Evolutionary conservation across 2,113 vertebrate genomes (phyloP).

Genomic region (Gallinago jamesoni): DNA sequence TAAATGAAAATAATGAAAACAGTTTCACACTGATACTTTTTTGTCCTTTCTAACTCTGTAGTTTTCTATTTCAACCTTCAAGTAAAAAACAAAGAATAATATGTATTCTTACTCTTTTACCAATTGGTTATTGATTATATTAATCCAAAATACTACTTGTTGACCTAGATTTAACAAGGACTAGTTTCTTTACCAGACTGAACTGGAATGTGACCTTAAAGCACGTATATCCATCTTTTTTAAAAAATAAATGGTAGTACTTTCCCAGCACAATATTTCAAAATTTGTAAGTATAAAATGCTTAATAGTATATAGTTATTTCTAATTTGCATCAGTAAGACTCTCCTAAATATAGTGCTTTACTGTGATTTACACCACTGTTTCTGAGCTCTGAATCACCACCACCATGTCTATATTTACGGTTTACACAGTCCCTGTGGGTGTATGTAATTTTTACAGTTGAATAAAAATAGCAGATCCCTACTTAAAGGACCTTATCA

Average conservation of each 20-base stretch:
- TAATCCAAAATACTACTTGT: neutral
- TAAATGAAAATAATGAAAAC: neutral
- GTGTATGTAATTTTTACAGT: constrained; percentile 32
- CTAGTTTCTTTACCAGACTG: neutral
- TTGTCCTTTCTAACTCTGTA: neutral
- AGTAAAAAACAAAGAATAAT: neutral
- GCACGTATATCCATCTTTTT: neutral
- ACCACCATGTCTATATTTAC: neutral
- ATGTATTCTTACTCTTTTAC: neutral
- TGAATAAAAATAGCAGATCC: constrained; percentile 46
- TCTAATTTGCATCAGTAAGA: neutral
- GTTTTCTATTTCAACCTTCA: neutral
- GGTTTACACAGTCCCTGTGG: constrained; percentile 13
- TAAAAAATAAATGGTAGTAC: rapidly evolving
- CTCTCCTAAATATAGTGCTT: neutral
- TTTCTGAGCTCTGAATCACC: neutral
- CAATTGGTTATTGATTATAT: neutral
- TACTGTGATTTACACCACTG: constrained; percentile 5
- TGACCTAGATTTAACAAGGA: neutral
- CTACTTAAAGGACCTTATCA: constrained; percentile 27
- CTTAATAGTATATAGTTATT: neutral
- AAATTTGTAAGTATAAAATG: neutral
- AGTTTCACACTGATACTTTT: neutral
- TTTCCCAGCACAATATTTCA: neutral
- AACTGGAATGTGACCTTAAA: neutral